Conservation (phyloP, 2,113 vertebrate genomes). For the Bubalus kerabau region DNA sequence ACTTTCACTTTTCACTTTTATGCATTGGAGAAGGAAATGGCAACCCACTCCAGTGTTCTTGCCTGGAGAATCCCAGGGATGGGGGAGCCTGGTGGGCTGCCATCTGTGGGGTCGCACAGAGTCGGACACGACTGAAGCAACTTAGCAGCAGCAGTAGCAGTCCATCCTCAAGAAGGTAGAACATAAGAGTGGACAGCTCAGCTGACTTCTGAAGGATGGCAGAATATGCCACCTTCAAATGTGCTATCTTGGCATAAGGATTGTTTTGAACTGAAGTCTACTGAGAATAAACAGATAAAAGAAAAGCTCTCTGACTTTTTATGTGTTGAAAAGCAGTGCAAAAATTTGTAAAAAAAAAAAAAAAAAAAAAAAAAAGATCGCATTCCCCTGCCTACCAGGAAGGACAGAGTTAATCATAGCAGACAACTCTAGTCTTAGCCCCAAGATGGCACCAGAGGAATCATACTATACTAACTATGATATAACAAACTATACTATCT, state of each 20-base stretch:
- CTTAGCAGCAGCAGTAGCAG: too few relatives aligned
- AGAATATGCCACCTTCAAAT: too few relatives aligned
- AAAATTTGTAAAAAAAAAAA: not conserved
- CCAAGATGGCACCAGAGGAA: not conserved
- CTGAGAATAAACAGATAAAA: not conserved
- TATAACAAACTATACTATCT: not conserved
- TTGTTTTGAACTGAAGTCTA: not conserved
- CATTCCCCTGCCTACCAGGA: not conserved
- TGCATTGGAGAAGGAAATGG: too few relatives aligned
- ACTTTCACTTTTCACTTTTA: too few relatives aligned
- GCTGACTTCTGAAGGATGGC: not conserved
- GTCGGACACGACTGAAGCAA: accelerated
- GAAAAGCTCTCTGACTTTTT: not conserved
- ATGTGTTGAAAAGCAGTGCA: not conserved
- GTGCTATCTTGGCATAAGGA: not conserved
- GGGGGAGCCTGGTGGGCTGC: too few relatives aligned
- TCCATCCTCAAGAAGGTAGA: not conserved
- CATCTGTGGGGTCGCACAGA: too few relatives aligned
- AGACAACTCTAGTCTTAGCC: not conserved
- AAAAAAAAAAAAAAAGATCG: not conserved
- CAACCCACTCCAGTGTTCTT: too few relatives aligned
- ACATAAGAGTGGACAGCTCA: not conserved
- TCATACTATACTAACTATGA: not conserved
- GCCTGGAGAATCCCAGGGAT: too few relatives aligned
- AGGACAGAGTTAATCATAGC: not conserved